These are phyloP conservation scores for Lipotes vexillifer DNA, from an alignment of 2,113 vertebrate genomes.

Conservation along the genomic window DNA sequence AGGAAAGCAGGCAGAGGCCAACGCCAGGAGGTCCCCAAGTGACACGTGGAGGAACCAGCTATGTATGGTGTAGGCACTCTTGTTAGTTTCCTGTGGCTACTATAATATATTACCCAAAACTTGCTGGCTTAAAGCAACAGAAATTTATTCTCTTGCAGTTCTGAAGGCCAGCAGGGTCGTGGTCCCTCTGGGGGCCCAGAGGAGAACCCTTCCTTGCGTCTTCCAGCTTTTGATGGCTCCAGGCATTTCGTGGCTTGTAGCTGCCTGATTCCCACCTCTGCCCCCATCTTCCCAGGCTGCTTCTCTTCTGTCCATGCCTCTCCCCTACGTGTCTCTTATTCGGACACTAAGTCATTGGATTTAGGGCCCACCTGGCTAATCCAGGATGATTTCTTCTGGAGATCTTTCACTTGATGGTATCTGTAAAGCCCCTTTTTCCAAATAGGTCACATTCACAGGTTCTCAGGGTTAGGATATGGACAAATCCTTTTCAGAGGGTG, in stretches of 20 bases:
- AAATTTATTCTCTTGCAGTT: not conserved
- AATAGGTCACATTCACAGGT: not conserved
- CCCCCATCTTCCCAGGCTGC: not conserved
- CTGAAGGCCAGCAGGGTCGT: not conserved
- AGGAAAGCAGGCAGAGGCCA: not conserved
- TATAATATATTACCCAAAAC: not conserved
- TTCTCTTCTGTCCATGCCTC: no score
- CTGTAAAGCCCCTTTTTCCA: not conserved
- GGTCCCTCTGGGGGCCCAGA: accelerated
- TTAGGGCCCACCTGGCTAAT: not conserved
- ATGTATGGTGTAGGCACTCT: accelerated
- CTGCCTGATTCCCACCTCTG: not conserved
- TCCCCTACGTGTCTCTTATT: not conserved
- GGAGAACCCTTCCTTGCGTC: not conserved
- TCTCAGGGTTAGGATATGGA: not conserved
- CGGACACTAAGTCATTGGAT: not conserved
- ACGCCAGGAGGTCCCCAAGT: accelerated
- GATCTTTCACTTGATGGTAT: not conserved
- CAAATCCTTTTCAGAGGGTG: not conserved
- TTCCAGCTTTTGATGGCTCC: not conserved
- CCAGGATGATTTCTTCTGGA: not conserved
- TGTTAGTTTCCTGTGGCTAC: not conserved
- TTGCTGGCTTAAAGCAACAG: not conserved
- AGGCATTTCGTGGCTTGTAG: not conserved
- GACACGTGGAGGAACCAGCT: not conserved